Evolutionary conservation across 2,113 vertebrate species (phyloP).

Genomic region (Bufo bufo): DNA sequence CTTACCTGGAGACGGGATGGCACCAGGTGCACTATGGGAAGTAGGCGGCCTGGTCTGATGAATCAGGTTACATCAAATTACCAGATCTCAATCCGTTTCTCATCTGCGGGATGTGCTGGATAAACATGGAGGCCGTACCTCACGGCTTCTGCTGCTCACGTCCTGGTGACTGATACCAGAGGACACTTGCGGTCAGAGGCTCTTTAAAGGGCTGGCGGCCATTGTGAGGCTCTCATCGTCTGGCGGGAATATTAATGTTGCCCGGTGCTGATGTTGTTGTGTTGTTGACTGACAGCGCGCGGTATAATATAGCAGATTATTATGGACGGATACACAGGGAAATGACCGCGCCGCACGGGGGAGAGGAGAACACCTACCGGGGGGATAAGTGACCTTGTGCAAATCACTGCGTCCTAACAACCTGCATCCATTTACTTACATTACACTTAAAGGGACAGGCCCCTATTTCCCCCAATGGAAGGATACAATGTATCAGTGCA

Average conservation of each 20-base stretch:
- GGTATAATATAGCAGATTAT: constrained; percentile 48
- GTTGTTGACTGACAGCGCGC: constrained; percentile 28
- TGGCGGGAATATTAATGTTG: not conserved
- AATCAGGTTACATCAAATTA: too few species aligned
- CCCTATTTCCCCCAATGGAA: not conserved
- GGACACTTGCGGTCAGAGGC: too few species aligned
- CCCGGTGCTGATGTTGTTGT: constrained; percentile 11
- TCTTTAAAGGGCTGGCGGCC: too few species aligned
- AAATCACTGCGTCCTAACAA: constrained; percentile 33
- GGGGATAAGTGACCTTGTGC: constrained; percentile 49
- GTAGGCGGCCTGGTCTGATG: too few species aligned
- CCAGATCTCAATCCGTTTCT: too few species aligned
- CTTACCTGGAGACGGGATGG: too few species aligned
- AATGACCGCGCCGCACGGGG: constrained; percentile 30
- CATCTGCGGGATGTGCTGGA: too few species aligned
- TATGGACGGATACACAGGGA: constrained; percentile 48
- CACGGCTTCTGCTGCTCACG: too few species aligned
- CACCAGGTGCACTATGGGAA: too few species aligned
- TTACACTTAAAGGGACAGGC: constrained; percentile 18
- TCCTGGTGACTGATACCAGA: too few species aligned
- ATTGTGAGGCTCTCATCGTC: not conserved
- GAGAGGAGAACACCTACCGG: not conserved
- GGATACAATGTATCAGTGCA: not conserved
- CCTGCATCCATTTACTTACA: not conserved
- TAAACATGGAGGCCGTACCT: too few species aligned